Evolutionary conservation across 2,888 invertebrate genomes (phyloP), one percentile per base, ranked within the genome.

Genomic region (Cabera pusaria): DNA sequence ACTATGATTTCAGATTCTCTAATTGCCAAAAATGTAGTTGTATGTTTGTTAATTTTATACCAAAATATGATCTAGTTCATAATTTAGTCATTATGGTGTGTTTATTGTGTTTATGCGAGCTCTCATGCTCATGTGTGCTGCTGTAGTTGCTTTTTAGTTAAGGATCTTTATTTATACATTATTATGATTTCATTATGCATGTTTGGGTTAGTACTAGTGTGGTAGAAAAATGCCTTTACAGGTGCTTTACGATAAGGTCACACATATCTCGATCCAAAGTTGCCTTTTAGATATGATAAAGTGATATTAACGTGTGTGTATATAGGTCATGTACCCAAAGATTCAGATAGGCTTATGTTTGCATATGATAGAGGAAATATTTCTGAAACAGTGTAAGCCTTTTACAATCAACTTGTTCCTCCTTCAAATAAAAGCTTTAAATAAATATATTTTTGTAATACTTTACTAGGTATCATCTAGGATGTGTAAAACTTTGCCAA

Each of bases 231-330:
- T 77, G 76, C 82, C 77, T 82, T 75, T 60, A 63, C 69, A 82
- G 90, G 90, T 90, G 90, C 90, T 87, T 62, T 87, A 84, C 64
- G 72, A 67, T 82, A 78, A 75, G 70, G 69, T 81, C 68, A 77
- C 74, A 79, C 83, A 87, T 87, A 86, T 88, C 87, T 84, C 67
- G 69, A 82, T 73, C 76, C 78, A 80, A 84, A 77, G 87, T 86
- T 89, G 90, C 89, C 89, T 90, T 89, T 77, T 84, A 85, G 81
- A 84, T 83, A 84, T 79, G 79, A 81, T 84, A 78, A 72, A 80
- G 79, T 83, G 74, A 82, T 81, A 77, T 80, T 73, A 73, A 68
- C 68, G 67, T 65, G 64, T 67, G 62, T 73, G 72, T 64, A 80
- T 76, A 72, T 84, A 72, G 76, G 78, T 79, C 77, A 74, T 72